These are phyloP conservation scores for Lepidonotus clava DNA, from an alignment of 2,888 invertebrate species.

Conservation along the genomic window DNA sequence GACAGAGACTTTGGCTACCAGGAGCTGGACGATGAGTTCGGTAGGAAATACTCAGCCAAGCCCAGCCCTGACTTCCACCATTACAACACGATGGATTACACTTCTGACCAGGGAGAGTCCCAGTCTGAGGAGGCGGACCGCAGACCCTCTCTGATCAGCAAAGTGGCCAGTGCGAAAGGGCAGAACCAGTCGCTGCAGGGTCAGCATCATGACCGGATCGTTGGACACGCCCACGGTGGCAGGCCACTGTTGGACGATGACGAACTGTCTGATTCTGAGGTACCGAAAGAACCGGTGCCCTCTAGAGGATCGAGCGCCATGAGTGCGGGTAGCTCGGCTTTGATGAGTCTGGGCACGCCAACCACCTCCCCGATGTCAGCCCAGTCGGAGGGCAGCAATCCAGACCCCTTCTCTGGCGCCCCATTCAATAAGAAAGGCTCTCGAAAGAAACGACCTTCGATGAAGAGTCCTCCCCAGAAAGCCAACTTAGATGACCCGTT, in stretches of 20 bases:
- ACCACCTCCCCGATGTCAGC: slow-evolving; percentile 51
- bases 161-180: slow-evolving; percentile 4
- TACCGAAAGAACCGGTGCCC: not conserved
- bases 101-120: slow-evolving; percentile 51
- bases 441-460: slow-evolving; percentile 31
- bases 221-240: slow-evolving; percentile 89
- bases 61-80: slow-evolving; percentile 42
- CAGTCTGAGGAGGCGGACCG: slow-evolving; percentile 48
- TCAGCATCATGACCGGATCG: slow-evolving; percentile 81
- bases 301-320: slow-evolving; percentile 59
- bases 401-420: slow-evolving; percentile 48
- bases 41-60: slow-evolving; percentile 65
- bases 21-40: slow-evolving; percentile 79
- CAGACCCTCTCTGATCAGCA: slow-evolving; percentile 26
- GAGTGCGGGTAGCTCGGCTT: slow-evolving; percentile 55
- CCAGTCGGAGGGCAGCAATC: slow-evolving; percentile 40
- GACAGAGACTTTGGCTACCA: slow-evolving; percentile 72
- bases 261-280: slow-evolving; percentile 83
- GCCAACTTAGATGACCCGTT: slow-evolving; percentile 41
- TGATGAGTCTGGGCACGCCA: slow-evolving; percentile 44
- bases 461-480: slow-evolving; percentile 51
- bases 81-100: slow-evolving; percentile 49
- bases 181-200: slow-evolving; percentile 26
- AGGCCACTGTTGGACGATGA: slow-evolving; percentile 88
- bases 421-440: slow-evolving; percentile 15